A percentile compares a stretch with the other conserved stretches of the same genome.
Conservation (phyloP, 2,797 vertebrate genomes). For the Hydrocynus forskahlii region DNA sequence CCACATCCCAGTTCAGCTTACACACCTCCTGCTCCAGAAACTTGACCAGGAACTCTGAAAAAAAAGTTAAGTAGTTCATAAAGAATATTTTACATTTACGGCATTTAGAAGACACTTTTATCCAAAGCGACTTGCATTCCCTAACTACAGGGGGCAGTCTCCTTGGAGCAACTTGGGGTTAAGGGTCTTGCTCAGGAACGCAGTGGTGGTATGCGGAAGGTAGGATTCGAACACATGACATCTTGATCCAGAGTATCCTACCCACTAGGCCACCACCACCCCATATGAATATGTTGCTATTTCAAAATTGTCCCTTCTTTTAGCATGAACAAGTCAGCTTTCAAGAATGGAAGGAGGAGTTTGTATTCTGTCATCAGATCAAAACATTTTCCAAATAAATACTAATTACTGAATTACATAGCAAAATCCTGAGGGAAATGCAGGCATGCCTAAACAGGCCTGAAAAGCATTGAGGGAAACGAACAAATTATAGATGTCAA, state of each 20-base stretch:
- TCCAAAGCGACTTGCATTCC: too few species aligned
- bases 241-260: too few species aligned
- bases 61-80: constrained; percentile 2
- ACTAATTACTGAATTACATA: background rate
- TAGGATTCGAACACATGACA: too few species aligned
- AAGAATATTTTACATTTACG: background rate
- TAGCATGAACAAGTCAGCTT: background rate
- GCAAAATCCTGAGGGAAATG: constrained; percentile 23
- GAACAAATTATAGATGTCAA: constrained; percentile 42
- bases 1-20: constrained; percentile 89
- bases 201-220: too few species aligned
- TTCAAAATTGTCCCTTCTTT: background rate
- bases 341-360: background rate
- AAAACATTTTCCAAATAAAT: background rate
- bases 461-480: constrained; percentile 31
- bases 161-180: too few species aligned
- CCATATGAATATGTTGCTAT: background rate
- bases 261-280: too few species aligned
- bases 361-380: background rate
- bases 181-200: too few species aligned
- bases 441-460: constrained; percentile 59
- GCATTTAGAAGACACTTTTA: too few species aligned
- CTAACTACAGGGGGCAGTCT: too few species aligned
- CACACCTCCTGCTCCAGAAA: constrained; percentile 96
- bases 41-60: constrained; percentile 91